Conservation (phyloP, 1,140 invertebrate species). For the Cyphomyrmex costatus region DNA sequence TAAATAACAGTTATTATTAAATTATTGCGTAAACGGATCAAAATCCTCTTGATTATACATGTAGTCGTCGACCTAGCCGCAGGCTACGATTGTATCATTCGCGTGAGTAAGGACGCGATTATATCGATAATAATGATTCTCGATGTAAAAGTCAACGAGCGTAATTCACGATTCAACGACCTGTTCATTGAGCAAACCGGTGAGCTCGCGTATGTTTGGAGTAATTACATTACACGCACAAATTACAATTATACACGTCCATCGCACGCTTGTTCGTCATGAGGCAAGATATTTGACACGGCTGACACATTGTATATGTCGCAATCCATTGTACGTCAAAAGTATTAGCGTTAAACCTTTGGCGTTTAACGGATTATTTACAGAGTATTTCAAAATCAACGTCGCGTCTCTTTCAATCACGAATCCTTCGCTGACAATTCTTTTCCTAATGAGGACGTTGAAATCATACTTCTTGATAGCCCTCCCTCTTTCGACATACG, state of each 20-base stretch:
- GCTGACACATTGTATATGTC: constrained; percentile 19
- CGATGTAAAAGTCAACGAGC: constrained; percentile 44
- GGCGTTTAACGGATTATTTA: constrained; percentile 28
- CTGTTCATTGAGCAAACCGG: constrained; percentile 43
- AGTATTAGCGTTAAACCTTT: constrained; percentile 25
- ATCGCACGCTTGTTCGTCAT: neutral
- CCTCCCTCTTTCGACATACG: neutral
- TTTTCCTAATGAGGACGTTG: neutral
- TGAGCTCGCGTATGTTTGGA: constrained; percentile 15
- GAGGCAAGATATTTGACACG: constrained; percentile 43
- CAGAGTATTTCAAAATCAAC: constrained; percentile 20
- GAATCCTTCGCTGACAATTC: neutral
- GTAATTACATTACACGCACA: constrained; percentile 49
- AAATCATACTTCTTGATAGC: neutral
- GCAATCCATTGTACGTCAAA: constrained; percentile 48
- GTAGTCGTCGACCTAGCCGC: constrained; percentile 51
- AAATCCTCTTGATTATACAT: constrained; percentile 30
- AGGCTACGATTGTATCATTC: constrained; percentile 55
- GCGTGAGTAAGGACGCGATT: constrained; percentile 48
- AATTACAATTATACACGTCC: constrained; percentile 50
- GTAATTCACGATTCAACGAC: constrained; percentile 62
- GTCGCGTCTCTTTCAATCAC: neutral
- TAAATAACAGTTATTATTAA: constrained; percentile 45
- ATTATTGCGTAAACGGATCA: constrained; percentile 20
- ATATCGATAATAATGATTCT: constrained; percentile 55